Base-by-base conservation (phyloP, 1,140 invertebrate species). In the Drosophila chauvacae region DNA sequence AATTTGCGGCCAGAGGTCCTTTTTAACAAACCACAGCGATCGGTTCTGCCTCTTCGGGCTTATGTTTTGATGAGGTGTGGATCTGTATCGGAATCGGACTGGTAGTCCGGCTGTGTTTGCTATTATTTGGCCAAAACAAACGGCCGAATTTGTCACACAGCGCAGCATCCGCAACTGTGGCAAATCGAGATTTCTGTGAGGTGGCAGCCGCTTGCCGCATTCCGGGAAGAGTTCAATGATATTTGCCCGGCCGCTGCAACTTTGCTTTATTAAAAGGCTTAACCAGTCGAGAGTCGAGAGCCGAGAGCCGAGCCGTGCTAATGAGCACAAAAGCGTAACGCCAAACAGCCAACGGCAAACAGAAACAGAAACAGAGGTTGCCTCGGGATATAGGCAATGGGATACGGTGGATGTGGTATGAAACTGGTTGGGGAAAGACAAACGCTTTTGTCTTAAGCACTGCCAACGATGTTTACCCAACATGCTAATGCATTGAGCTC, bases 231-330 rank as follows among this genome's bases (percentile, higher is more conserved):
- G 84, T 88, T 90, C 81, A 88, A 78, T 83, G 87, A 55, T 69
- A 83, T 91, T 90, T 90, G 80, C 81, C 65, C 47, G 37, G 28
- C 33, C 45, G 69, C 35, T 68, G 51, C 55, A 78, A 44, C 80
- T 91, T 91, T 91, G 81, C 90, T 87, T 91, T 90, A 91, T 91
- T 91, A 91, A 91, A 91, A 91, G 90, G 90, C 90, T 91, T 91
- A 91, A 91, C 80, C 70, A 81, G 80, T 87, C 62, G 71, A 91
- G 86, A 61, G 80, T 70, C 47, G 51, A 87, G 85, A 59, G 63
- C 45, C 51, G 20, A 37, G 47, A 56, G 18, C 39, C 42, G 35
- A 44, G n/a, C 56, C 44, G 63, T 91, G 88, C 88, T 91, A 91
- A 91, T 91, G 88, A 91, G 88, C 78, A 79, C 78, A 88, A 91